A percentile compares a stretch with the other conserved stretches of the same genome.
These are phyloP conservation scores for Dastarcus helophoroides DNA, from an alignment of 2,888 invertebrate species.

Conservation along the genomic window DNA sequence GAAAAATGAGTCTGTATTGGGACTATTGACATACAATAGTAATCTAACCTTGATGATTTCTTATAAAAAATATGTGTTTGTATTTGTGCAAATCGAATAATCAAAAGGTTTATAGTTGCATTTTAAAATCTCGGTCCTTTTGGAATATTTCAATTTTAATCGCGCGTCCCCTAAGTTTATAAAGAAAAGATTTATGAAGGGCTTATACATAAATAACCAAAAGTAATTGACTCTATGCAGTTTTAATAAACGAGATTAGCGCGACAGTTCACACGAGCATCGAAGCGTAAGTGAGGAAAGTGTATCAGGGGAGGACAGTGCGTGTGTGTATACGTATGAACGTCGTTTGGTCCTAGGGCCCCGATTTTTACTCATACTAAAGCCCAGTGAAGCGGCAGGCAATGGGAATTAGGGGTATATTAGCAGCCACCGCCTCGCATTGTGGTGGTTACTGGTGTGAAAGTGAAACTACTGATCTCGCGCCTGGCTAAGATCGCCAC, in stretches of 20 bases:
- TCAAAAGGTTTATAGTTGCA: too few species aligned
- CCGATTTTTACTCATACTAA: constrained; percentile 7
- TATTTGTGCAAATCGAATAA: too few species aligned
- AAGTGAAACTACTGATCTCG: constrained; percentile 36
- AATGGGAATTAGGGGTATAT: constrained; percentile 30
- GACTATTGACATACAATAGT: too few species aligned
- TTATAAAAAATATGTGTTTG: too few species aligned
- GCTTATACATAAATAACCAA: constrained; percentile 9
- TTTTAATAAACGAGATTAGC: constrained; percentile 28
- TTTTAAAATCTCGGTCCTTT: too few species aligned
- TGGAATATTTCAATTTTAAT: too few species aligned
- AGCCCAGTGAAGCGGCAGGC: constrained; percentile 23
- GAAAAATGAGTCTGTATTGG: too few species aligned
- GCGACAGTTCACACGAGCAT: constrained; percentile 25
- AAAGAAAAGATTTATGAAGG: too few species aligned
- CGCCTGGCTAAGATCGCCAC: too few species aligned
- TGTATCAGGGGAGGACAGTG: constrained; percentile 8
- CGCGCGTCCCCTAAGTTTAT: too few species aligned
- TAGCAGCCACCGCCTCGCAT: constrained; percentile 34
- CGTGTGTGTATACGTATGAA: not conserved
- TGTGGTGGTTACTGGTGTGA: constrained; percentile 41
- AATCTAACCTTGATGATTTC: too few species aligned
- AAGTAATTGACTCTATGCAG: constrained; percentile 26
- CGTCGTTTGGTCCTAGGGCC: not conserved
- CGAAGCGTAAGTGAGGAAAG: constrained; percentile 17